A percentile compares a stretch with the other conserved stretches of the same genome.
phyloP scores from a whole-genome alignment of 2,888 invertebrate genomes.

The Lithophane leautieri region DNA sequence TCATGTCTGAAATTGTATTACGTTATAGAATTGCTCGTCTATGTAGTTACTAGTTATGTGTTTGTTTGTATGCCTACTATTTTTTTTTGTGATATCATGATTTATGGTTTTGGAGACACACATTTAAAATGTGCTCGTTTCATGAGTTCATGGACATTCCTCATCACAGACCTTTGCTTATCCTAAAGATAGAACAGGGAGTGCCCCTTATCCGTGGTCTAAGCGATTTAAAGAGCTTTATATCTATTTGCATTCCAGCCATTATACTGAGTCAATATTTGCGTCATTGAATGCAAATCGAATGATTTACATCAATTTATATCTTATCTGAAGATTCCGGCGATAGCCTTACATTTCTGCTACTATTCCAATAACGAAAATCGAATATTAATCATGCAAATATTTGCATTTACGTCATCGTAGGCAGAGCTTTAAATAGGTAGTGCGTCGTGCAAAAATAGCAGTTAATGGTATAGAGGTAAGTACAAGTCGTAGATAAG shows the following conservation, averaged over 20 bases:
- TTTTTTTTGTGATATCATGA: background rate
- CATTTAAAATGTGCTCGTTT: background rate
- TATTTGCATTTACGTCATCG: conserved; percentile 20
- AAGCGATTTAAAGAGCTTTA: conserved; percentile 2
- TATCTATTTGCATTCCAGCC: conserved; percentile 34
- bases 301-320: conserved; percentile 33
- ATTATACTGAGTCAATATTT: conserved; percentile 26
- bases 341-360: background rate
- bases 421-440: conserved; percentile 1
- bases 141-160: conserved; percentile 15
- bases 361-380: background rate
- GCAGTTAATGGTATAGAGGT: conserved; percentile 34
- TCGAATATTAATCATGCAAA: background rate
- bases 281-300: conserved; percentile 29
- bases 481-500: conserved; percentile 48
- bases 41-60: background rate
- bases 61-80: background rate
- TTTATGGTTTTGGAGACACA: background rate
- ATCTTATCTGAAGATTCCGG: conserved; percentile 19
- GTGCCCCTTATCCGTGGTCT: conserved; percentile 3
- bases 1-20: background rate
- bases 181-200: conserved; percentile 18
- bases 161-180: background rate
- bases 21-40: background rate
- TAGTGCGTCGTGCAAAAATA: conserved; percentile 37